Base-by-base conservation (phyloP, 1,140 invertebrate species). In the Rhagoletis pomonella region DNA sequence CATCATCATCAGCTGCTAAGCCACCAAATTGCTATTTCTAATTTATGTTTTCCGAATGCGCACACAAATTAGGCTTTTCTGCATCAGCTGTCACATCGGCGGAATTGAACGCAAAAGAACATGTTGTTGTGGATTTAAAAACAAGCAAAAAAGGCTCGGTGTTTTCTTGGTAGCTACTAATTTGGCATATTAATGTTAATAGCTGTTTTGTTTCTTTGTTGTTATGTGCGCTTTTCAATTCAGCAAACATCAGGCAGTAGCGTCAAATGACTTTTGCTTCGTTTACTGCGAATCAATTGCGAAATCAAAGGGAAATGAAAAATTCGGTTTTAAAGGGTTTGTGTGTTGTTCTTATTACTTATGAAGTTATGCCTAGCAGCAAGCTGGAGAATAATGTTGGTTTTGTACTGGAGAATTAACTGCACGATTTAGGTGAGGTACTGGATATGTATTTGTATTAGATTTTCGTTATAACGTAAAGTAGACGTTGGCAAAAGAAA, bases 61-160 rank as follows among this genome's bases (percentile, higher is more conserved):
- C 73, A 81, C 47, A 77, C 14, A 50, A 77, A 77, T 77, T 77
- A 7, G 73, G 47, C 47, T 81, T 81, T 81, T 81, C 44, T 55
- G 47, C 73, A 81, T 81, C 73, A 81, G 47, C 47, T 55, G 47
- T 81, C 73, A 58, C 73, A 55, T 17, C 73, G n/a, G 9, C 47
- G 73, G 44, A 81, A 55, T 55, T 81, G n/a, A 58, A 7, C 47
- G 73, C 47, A 55, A 81, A 81, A 81, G 42, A 39, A 55, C 29
- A 73, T 17, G 44, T 19, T 81, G 17, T 29, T 81, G 47, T 10
- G 73, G 73, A 81, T 81, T 81, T 19, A 81, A 81, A 81, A 29
- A 81, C 50, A 81, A 5, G 73, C 50, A 81, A 5, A 47, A 17
- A 7, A 55, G 50, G 9, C 6, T 58, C 55, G 73, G 6, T 55